Percentiles rank a stretch among this genome's conserved stretches.
Evolutionary conservation across 2,113 vertebrate genomes (phyloP).

Genomic region (Heterotilapia buettikoferi): DNA sequence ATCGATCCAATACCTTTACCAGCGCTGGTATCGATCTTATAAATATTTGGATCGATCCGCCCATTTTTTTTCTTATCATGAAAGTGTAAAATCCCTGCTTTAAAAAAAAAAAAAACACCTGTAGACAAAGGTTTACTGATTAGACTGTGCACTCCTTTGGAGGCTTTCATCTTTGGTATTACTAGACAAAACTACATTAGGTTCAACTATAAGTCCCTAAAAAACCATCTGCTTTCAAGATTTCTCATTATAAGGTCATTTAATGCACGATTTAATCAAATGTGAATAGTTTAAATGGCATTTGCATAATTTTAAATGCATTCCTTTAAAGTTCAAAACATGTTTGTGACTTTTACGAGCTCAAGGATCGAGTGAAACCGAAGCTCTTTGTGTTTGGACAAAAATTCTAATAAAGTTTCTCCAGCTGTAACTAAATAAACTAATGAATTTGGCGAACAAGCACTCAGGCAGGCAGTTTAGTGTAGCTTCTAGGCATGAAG

Average conservation of each 20-base stretch:
- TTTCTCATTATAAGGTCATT: neutral
- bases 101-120: too few species aligned
- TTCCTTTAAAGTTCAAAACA: neutral
- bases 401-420: neutral
- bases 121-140: neutral
- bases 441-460: neutral
- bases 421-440: neutral
- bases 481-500: neutral
- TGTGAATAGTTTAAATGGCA: neutral
- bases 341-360: neutral
- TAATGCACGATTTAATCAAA: neutral
- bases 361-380: neutral
- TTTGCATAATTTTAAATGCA: neutral
- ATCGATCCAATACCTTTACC: neutral
- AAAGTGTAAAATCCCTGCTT: neutral
- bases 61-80: neutral
- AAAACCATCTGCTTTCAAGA: neutral
- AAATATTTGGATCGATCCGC: neutral
- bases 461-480: neutral
- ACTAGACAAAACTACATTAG: neutral
- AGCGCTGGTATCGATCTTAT: accelerated
- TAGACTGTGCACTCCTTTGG: neutral
- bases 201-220: neutral
- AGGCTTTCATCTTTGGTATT: neutral
- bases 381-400: neutral